phyloP scores from a whole-genome alignment of 1,140 invertebrate species.

The Rhysida immarginata region DNA sequence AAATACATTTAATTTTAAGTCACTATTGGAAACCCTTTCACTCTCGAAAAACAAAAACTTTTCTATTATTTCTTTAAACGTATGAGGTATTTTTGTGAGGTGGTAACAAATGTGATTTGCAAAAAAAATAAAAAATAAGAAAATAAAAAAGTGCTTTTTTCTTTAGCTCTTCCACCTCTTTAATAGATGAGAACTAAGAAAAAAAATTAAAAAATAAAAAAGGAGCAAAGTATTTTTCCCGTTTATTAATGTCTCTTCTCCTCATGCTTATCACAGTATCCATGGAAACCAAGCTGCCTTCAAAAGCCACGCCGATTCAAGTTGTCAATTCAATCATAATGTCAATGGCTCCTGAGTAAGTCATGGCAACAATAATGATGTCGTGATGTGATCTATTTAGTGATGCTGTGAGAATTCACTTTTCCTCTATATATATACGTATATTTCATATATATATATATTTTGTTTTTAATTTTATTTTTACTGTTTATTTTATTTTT shows the following conservation, averaged over 20 bases:
- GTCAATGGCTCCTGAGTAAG: conserved; percentile 3
- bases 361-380: conserved; percentile 6
- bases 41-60: too few relatives aligned
- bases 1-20: neutral
- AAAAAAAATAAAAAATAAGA: neutral
- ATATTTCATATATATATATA: neutral
- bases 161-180: neutral
- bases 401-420: neutral
- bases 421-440: conserved; percentile 1
- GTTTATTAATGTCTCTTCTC: neutral
- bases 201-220: too few relatives aligned
- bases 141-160: neutral
- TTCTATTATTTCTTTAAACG: too few relatives aligned
- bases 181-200: too few relatives aligned
- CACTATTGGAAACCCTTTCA: too few relatives aligned
- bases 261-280: conserved; percentile 5
- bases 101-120: neutral
- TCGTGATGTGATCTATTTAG: conserved; percentile 5
- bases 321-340: neutral
- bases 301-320: conserved; percentile 2
- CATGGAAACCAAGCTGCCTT: conserved; percentile 3
- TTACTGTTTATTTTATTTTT: neutral
- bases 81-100: too few relatives aligned
- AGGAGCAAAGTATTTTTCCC: neutral
- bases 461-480: neutral